Conservation (phyloP, 2,797 vertebrate genomes). For the Pogonophryne albipinna region DNA sequence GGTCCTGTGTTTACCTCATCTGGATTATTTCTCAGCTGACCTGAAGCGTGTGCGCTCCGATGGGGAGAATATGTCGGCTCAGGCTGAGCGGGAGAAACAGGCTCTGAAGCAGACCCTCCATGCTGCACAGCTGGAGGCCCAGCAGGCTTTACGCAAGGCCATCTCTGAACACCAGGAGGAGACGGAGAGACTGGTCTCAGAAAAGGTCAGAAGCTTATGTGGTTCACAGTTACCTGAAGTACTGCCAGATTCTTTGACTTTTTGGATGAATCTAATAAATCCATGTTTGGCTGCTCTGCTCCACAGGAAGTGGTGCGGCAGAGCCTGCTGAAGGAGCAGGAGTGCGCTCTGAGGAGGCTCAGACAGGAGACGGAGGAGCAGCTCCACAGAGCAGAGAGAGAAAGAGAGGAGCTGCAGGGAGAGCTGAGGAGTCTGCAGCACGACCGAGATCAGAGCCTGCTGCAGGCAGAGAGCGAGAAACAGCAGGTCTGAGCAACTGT, state of each 20-base stretch:
- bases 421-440: conserved; percentile 85
- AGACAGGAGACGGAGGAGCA: conserved; percentile 88
- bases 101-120: conserved; percentile 80
- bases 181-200: conserved; percentile 84
- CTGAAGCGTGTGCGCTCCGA: conserved; percentile 83
- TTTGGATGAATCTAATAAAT: background rate
- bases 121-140: conserved; percentile 84
- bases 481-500: conserved; percentile 87
- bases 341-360: conserved; percentile 80
- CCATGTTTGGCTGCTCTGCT: background rate
- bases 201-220: conserved; percentile 83
- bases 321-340: conserved; percentile 84
- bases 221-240: background rate
- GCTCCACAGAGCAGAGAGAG: conserved; percentile 77
- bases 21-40: conserved; percentile 81
- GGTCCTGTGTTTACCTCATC: conserved; percentile 21
- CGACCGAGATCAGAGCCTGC: conserved; percentile 87
- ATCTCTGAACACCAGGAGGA: conserved; percentile 89
- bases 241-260: background rate
- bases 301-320: conserved; percentile 85
- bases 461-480: conserved; percentile 91
- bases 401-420: conserved; percentile 88
- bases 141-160: conserved; percentile 81
- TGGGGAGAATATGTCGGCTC: conserved; percentile 72
- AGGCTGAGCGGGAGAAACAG: conserved; percentile 86